Base-by-base conservation (phyloP, 2,888 invertebrate genomes). In the Aelia acuminata region DNA sequence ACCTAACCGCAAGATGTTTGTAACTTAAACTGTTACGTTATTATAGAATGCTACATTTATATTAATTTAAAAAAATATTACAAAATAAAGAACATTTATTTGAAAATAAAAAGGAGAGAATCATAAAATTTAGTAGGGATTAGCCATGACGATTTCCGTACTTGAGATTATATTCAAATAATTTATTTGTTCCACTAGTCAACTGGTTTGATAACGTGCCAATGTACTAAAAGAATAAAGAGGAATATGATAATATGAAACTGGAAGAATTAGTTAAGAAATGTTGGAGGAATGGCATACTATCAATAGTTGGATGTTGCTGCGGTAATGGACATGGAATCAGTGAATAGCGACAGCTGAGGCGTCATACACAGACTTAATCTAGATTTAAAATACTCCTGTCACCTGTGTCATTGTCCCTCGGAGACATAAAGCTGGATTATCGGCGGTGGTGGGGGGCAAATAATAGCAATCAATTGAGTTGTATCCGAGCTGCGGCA, bases 341-440 rank as follows among this genome's bases (percentile, higher is more conserved):
- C 13, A 43, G 80, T 80, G 43, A 80, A 80, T 80, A 39, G 49
- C 22, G 53, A 53, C 50, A 85, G 85, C 85, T 85, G 85, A 85
- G 85, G 50, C 35, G 39, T 80, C 39, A 80, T 80, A 22, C 80
- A 43, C 80, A 7, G 85, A 85, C 53, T 50, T 85, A 85, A 85
- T 85, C 85, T 85, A 85, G 85, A 85, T 85, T 85, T 85, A 85
- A 85, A 85, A 39, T 39, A 85, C 43, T 49, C 35, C 85, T 85
- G 85, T 85, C 85, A 85, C 85, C 85, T 85, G 85, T 85, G 53
- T 35, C 53, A 85, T 85, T 85, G 85, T 85, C 53, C 50, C 49
- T 20, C 0, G n/a, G 53, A 49, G 85, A 50, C 53, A 49, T 31
- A 85, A 53, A 49, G 39, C 50, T n/a, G 85, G 85, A 85, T 85